Conservation (phyloP, 1,140 invertebrate genomes). For the Acromyrmex heyeri region DNA sequence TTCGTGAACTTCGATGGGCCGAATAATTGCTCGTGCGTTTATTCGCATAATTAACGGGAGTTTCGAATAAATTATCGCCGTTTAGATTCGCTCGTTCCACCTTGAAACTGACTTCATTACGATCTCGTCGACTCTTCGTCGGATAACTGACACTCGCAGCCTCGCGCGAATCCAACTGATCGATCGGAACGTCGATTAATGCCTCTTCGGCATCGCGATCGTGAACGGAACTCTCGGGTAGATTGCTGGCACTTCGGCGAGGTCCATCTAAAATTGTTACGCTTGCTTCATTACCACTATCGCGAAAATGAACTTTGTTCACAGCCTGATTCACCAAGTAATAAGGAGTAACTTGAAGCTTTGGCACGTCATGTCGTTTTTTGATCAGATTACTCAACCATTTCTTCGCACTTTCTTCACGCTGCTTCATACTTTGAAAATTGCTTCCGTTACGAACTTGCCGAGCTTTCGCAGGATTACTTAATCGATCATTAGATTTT, state of each 20-base stretch:
- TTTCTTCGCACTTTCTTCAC: not conserved
- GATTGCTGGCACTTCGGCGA: constrained; percentile 22
- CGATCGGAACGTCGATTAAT: constrained; percentile 20
- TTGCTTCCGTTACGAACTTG: not conserved
- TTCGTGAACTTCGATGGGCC: not conserved
- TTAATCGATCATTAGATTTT: not conserved
- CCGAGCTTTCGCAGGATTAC: not conserved
- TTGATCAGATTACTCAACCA: not conserved
- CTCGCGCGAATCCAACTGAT: constrained; percentile 24
- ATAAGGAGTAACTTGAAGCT: not conserved
- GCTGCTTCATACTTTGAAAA: constrained; percentile 9
- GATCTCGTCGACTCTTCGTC: constrained; percentile 2
- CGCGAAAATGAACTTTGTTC: constrained; percentile 32
- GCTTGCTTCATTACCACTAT: constrained; percentile 31
- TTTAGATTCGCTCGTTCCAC: not conserved
- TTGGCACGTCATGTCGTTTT: not conserved
- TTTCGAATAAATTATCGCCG: constrained; percentile 25
- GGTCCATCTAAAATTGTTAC: not conserved
- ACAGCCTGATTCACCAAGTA: not conserved
- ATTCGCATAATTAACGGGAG: constrained; percentile 13
- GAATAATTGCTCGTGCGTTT: constrained; percentile 42
- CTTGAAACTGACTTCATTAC: not conserved
- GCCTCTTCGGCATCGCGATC: constrained; percentile 7
- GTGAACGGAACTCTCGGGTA: constrained; percentile 2
- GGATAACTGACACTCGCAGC: constrained; percentile 11